Percentiles rank a stretch among this genome's conserved stretches.
Conservation (phyloP, 2,888 invertebrate species). For the Perithous albicinctus region DNA sequence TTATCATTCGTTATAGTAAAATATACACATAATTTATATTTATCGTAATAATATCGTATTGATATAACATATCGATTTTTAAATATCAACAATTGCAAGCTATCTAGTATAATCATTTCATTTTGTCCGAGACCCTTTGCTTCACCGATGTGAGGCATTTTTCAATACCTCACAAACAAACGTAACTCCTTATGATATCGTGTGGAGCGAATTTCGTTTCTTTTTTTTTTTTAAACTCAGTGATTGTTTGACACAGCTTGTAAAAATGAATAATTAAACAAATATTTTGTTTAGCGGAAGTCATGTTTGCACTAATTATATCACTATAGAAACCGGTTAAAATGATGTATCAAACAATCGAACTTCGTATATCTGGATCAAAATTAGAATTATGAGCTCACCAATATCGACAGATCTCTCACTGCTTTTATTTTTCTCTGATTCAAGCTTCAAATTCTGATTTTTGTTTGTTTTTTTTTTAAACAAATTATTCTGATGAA, state of each 20-base stretch:
- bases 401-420: constrained; percentile 5
- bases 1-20: constrained; percentile 77
- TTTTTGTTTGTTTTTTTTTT: too few species aligned
- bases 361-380: constrained; percentile 20
- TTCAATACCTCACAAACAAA: constrained; percentile 44
- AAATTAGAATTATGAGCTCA: constrained; percentile 4
- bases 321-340: constrained; percentile 22
- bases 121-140: constrained; percentile 72
- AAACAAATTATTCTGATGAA: constrained; percentile 26
- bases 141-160: constrained; percentile 70
- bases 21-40: constrained; percentile 81
- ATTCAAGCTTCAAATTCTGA: not conserved
- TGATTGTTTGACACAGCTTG: constrained; percentile 54
- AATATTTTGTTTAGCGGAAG: constrained; percentile 59
- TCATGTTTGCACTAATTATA: constrained; percentile 55
- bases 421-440: constrained; percentile 2
- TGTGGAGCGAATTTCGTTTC: constrained; percentile 39
- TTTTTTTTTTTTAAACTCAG: constrained; percentile 19
- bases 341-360: constrained; percentile 41
- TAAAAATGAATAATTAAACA: constrained; percentile 21
- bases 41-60: constrained; percentile 76
- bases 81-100: constrained; percentile 78
- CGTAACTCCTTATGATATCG: constrained; percentile 14
- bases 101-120: constrained; percentile 75
- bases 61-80: constrained; percentile 77